Evolutionary conservation across 2,797 vertebrate species (phyloP).

Genomic region (Sebastes trivittatus): DNA sequence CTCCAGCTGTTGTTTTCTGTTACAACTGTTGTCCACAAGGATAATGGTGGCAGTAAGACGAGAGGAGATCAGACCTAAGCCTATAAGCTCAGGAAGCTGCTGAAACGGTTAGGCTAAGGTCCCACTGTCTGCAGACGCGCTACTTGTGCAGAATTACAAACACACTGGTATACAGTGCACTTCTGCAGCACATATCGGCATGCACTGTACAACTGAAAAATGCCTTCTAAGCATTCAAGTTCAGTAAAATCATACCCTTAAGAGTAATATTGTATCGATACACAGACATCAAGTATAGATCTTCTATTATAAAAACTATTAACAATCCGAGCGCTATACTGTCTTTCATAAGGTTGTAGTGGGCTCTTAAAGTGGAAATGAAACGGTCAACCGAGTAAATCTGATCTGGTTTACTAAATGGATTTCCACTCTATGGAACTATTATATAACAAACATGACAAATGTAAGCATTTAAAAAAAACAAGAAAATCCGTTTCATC

Average conservation of each 20-base stretch:
- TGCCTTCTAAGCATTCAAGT: background rate
- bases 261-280: background rate
- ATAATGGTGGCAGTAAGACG: background rate
- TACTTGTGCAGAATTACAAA: background rate
- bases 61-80: conserved; percentile 8
- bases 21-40: background rate
- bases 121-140: background rate
- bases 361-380: no score
- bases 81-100: background rate
- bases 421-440: no score
- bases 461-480: no score
- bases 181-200: background rate
- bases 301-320: no score
- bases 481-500: no score
- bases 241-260: background rate
- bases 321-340: no score
- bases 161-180: background rate
- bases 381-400: no score
- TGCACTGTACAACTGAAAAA: background rate
- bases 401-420: no score
- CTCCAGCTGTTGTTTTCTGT: background rate
- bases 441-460: no score
- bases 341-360: no score
- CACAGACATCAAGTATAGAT: no score
- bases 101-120: background rate